A percentile compares a stretch with the other conserved stretches of the same genome.
Evolutionary conservation across 2,888 invertebrate species (phyloP).

Genomic region (Synanthedon myopaeformis): DNA sequence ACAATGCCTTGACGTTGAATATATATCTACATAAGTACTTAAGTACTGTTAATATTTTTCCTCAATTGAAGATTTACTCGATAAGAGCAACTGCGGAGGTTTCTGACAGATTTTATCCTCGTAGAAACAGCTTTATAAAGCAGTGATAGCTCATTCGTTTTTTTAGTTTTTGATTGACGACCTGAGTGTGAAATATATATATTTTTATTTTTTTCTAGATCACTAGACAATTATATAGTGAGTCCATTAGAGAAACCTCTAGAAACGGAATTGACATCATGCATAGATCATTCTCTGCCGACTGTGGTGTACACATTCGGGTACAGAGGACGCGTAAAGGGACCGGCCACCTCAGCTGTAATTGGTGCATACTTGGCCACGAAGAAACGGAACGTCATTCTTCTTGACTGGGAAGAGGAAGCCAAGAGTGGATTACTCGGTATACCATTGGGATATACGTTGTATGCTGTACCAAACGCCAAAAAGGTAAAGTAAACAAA

Average conservation of each 20-base stretch:
- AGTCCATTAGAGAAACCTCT: constrained; percentile 29
- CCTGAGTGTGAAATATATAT: too few relatives aligned
- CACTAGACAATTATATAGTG: constrained; percentile 17
- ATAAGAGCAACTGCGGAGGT: too few relatives aligned
- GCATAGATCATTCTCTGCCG: constrained; percentile 33
- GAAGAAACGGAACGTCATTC: constrained; percentile 47
- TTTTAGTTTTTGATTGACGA: too few relatives aligned
- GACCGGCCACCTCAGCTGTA: constrained; percentile 51
- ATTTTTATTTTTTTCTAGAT: not conserved
- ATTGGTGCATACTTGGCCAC: constrained; percentile 38
- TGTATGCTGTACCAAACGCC: constrained; percentile 50
- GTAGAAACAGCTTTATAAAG: too few relatives aligned
- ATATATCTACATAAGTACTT: too few relatives aligned
- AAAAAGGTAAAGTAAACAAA: constrained; percentile 27
- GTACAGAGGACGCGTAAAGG: constrained; percentile 37
- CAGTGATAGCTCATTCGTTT: too few relatives aligned
- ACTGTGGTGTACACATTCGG: constrained; percentile 57
- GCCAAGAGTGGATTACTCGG: constrained; percentile 44
- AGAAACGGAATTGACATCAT: constrained; percentile 23
- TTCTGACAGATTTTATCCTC: too few relatives aligned
- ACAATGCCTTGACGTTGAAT: too few relatives aligned
- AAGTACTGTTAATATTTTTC: too few relatives aligned
- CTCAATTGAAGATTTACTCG: too few relatives aligned
- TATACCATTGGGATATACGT: constrained; percentile 39
- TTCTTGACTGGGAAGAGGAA: constrained; percentile 59